Evolutionary conservation across 1,140 invertebrate species (phyloP).

Genomic region (Babylonia areolata): DNA sequence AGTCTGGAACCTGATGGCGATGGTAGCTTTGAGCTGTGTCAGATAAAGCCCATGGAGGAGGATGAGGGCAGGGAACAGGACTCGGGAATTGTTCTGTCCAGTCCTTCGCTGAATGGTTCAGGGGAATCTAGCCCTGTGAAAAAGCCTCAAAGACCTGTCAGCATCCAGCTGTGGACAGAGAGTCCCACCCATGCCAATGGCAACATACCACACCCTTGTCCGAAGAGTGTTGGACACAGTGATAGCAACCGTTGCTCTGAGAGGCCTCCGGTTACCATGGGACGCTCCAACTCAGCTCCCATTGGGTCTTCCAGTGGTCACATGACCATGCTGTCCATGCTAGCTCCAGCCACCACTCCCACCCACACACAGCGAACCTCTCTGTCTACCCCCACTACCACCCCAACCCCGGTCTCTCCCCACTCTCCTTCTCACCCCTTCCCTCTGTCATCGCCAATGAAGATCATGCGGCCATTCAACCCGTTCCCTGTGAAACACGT

Average conservation of each 20-base stretch:
- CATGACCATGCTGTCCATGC: not conserved
- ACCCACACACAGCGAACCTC: constrained; percentile 1
- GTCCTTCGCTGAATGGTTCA: not conserved
- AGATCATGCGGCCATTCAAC: constrained; percentile 55
- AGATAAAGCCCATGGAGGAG: not conserved
- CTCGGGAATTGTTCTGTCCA: constrained; percentile 7
- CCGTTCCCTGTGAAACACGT: constrained; percentile 63
- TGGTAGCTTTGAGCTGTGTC: not conserved
- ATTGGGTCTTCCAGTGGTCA: not conserved
- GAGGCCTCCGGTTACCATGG: not conserved
- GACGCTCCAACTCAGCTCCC: constrained; percentile 18
- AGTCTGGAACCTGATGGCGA: not conserved
- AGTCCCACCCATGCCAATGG: not conserved
- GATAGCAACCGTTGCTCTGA: not conserved
- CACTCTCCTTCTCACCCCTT: constrained; percentile 14
- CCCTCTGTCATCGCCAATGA: constrained; percentile 20
- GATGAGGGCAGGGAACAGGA: not conserved
- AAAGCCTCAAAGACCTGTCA: constrained; percentile 9
- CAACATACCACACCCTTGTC: not conserved
- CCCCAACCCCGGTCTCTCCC: not conserved
- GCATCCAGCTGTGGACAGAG: not conserved
- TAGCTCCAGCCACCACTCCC: not conserved
- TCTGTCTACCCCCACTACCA: constrained; percentile 12
- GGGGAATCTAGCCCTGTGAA: constrained; percentile 26
- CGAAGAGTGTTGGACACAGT: not conserved